A percentile compares a stretch with the other conserved stretches of the same genome.
These are phyloP conservation scores for Neoascia interrupta DNA, from an alignment of 2,888 invertebrate species.

Conservation along the genomic window DNA sequence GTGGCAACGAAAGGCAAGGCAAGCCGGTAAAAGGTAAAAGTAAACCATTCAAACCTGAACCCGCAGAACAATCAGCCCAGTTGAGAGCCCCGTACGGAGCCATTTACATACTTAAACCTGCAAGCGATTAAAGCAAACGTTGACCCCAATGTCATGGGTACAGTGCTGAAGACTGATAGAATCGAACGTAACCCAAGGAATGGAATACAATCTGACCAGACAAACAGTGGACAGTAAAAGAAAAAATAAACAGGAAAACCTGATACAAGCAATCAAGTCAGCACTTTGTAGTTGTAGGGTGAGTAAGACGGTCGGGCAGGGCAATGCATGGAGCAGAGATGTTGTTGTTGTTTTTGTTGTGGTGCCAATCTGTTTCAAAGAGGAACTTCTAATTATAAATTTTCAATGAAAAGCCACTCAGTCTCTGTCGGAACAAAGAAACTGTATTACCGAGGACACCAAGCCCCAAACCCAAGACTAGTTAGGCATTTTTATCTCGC, in stretches of 20 bases:
- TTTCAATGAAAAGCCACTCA: background rate
- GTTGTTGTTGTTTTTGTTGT: too few species aligned
- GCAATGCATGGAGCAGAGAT: too few species aligned
- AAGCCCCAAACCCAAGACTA: too few species aligned
- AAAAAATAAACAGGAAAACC: constrained; percentile 18
- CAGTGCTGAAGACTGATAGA: constrained; percentile 11
- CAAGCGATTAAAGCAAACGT: constrained; percentile 57
- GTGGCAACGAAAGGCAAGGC: background rate
- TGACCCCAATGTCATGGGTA: constrained; percentile 64
- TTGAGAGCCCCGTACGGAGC: constrained; percentile 7
- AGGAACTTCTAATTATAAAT: constrained; percentile 24
- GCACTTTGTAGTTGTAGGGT: too few species aligned
- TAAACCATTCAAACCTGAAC: constrained; percentile 29
- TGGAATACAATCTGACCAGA: constrained; percentile 17
- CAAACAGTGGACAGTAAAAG: constrained; percentile 26
- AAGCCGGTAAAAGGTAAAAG: too few species aligned
- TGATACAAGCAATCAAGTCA: constrained; percentile 30
- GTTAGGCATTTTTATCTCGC: background rate
- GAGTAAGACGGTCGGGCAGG: too few species aligned
- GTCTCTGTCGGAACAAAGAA: constrained; percentile 10
- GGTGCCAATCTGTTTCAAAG: too few species aligned
- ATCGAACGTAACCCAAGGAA: background rate
- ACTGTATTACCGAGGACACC: background rate
- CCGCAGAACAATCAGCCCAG: constrained; percentile 3
- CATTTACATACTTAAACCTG: too few species aligned